Evolutionary conservation across 2,113 vertebrate species (phyloP), one percentile per base, ranked within the genome.

Genomic region (Haemorhous mexicanus): DNA sequence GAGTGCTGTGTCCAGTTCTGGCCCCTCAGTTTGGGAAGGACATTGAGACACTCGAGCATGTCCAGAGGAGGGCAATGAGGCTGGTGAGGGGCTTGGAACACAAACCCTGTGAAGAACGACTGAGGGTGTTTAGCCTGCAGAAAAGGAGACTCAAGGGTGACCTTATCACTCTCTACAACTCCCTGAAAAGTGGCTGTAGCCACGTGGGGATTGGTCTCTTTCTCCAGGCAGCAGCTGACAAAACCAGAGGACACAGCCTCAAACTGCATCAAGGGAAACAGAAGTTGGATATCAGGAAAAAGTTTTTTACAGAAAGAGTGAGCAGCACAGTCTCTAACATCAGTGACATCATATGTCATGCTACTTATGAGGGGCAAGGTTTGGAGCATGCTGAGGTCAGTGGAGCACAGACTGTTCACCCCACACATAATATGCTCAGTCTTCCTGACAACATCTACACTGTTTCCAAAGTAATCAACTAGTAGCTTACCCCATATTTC

Each of bases 1-100:
- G 21, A 67, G 16, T 20, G 33, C 41, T 46, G 50, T 46, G 50
- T 13, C 33, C 50, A 32, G 21, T 1, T 46, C 62, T 80, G 62
- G 59, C 0, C 55, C n/a, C 55, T 59, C 73, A 59, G 43, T 37
- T 59, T 18, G 7, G 55, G 43, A 18, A 75, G 55, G 55, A 47
- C 11, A 0, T 30, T 22, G 73, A 47, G 55, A 75, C 0, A 0
- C 43, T 59, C 3, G n/a, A 47, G 55, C 1, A 0, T 0, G 2
- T n/a, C 55, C 55, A 58, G 55, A n/a, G 55, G 55, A 58, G 33
- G 33, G 33, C 22, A 58, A 35, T 1, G 1, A 58, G 33, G 56
- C 56, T 58, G 55, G 32, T 6, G 55, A 56, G 55, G 55, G 33
- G 21, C 56, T 58, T 4, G 56, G 56, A 58, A 58, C 33, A 58